Percentiles rank a stretch among this genome's conserved stretches.
Evolutionary conservation across 1,140 invertebrate species (phyloP).

Genomic region (Drosophila leontia): DNA sequence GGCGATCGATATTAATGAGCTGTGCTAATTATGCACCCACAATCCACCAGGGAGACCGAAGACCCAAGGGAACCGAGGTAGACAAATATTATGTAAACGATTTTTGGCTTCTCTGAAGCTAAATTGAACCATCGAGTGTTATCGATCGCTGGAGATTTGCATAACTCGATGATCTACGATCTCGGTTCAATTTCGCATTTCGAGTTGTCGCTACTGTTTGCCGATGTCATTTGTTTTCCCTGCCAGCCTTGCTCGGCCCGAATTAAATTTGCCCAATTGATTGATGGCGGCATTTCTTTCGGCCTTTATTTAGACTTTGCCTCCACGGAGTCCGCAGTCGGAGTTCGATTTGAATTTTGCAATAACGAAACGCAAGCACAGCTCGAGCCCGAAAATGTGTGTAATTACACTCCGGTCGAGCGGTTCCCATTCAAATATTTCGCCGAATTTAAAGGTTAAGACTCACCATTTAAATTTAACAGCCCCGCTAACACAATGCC

Average conservation of each 20-base stretch:
- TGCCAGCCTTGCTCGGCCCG: conserved; percentile 26
- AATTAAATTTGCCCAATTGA: conserved; percentile 63
- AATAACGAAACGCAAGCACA: conserved; percentile 59
- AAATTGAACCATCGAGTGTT: conserved; percentile 40
- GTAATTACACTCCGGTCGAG: conserved; percentile 45
- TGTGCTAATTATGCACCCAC: conserved; percentile 36
- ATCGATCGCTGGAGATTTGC: conserved; percentile 60
- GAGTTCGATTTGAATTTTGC: conserved; percentile 39
- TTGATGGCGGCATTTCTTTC: conserved; percentile 65
- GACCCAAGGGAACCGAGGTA: not conserved
- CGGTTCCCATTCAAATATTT: conserved; percentile 50
- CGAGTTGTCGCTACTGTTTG: conserved; percentile 65
- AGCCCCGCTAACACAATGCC: conserved; percentile 54
- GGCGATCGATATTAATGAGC: conserved; percentile 42
- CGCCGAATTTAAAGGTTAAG: conserved; percentile 76
- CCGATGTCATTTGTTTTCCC: conserved; percentile 53
- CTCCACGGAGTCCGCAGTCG: not conserved
- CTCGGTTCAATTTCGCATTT: conserved; percentile 34
- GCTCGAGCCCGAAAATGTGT: conserved; percentile 33
- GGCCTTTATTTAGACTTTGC: conserved; percentile 21
- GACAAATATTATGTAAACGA: conserved; percentile 27
- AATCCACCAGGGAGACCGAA: too few relatives aligned
- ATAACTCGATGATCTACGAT: conserved; percentile 51
- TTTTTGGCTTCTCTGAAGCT: conserved; percentile 5
- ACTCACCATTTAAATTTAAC: conserved; percentile 73